These are phyloP conservation scores for Onychomys leucogaster DNA, from an alignment of 2,797 vertebrate genomes.

Conservation along the genomic window DNA sequence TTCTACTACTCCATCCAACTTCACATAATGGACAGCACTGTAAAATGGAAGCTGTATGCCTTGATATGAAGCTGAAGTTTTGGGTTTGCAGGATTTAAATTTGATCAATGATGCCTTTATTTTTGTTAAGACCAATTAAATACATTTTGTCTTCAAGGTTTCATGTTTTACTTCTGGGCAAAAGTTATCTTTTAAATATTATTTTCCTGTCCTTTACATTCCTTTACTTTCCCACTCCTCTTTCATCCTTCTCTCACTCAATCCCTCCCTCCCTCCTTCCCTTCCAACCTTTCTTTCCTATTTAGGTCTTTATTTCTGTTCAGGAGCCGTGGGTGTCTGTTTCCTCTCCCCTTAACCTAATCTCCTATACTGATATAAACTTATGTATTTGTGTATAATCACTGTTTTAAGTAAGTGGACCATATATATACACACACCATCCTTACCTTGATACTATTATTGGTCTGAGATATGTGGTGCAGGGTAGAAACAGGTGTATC, in stretches of 20 bases:
- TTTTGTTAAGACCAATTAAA: background rate
- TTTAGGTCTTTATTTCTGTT: background rate
- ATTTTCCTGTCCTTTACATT: background rate
- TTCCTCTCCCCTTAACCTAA: background rate
- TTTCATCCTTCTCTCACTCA: too few relatives aligned
- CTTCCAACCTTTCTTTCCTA: background rate
- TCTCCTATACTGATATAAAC: background rate
- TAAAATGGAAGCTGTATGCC: background rate
- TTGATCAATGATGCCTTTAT: background rate
- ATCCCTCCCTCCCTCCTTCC: background rate
- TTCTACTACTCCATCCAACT: slow-evolving; percentile 15
- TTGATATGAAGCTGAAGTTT: background rate
- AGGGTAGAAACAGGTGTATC: background rate
- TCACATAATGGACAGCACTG: slow-evolving; percentile 18
- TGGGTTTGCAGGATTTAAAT: slow-evolving; percentile 45
- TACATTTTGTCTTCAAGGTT: background rate
- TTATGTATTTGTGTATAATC: background rate
- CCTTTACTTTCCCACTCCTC: too few relatives aligned
- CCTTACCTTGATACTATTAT: background rate
- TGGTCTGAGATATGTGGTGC: background rate
- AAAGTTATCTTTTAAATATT: background rate
- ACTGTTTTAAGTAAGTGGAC: background rate
- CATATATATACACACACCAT: background rate
- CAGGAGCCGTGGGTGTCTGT: background rate
- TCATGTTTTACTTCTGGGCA: background rate